Percentiles rank a stretch among this genome's conserved stretches.
phyloP scores from a whole-genome alignment of 2,888 invertebrate species.

The Holacanthella duospinosa region DNA sequence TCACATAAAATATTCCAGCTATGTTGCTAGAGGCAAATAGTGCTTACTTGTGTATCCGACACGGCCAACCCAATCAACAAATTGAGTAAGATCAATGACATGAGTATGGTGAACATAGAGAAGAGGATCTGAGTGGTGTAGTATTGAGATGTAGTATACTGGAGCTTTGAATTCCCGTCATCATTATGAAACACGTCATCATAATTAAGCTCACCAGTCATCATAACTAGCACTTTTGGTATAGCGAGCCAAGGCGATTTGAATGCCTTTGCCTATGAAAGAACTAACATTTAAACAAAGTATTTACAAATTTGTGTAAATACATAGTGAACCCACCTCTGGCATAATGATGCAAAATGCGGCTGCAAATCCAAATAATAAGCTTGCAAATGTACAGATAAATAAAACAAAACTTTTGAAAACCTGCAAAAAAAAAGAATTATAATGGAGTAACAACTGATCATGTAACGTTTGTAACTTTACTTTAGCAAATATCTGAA shows the following conservation, averaged over 20 bases:
- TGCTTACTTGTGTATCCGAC: slow-evolving; percentile 10
- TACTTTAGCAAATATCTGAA: slow-evolving; percentile 6
- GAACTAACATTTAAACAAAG: slow-evolving; percentile 13
- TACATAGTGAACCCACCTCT: no score
- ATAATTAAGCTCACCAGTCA: slow-evolving; percentile 26
- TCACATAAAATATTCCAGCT: no score
- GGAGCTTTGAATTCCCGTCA: slow-evolving; percentile 14
- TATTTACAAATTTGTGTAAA: no score
- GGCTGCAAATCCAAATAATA: slow-evolving; percentile 20
- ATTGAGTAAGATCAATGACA: slow-evolving; percentile 9
- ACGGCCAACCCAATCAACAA: slow-evolving; percentile 24
- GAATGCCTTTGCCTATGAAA: slow-evolving; percentile 6
- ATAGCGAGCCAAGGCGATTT: slow-evolving; percentile 12
- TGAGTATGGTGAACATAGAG: slow-evolving; percentile 6
- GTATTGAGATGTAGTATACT: no score
- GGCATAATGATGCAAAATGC: slow-evolving; percentile 5
- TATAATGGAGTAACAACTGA: neutral
- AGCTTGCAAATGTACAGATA: slow-evolving; percentile 1
- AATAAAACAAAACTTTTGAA: slow-evolving; percentile 6
- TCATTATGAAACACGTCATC: slow-evolving; percentile 20
- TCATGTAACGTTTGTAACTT: no score
- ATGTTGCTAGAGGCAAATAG: no score
- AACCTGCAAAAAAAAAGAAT: slow-evolving; percentile 1
- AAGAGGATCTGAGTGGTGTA: slow-evolving; percentile 4
- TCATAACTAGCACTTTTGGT: slow-evolving; percentile 22